Percentiles rank a stretch among this genome's conserved stretches.
phyloP scores from a whole-genome alignment of 2,113 vertebrate species.

The Bufo bufo region DNA sequence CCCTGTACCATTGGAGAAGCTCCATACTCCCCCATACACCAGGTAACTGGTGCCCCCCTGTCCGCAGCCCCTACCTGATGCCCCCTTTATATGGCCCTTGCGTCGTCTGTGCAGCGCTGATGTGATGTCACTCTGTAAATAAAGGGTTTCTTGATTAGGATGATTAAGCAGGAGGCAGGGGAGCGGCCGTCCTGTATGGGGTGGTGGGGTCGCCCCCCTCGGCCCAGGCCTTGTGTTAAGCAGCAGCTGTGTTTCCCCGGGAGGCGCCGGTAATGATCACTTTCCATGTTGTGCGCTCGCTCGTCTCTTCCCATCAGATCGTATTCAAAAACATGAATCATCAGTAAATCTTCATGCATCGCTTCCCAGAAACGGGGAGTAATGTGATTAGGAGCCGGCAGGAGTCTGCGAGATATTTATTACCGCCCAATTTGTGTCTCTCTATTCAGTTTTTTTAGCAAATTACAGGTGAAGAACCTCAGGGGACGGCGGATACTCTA shows the following conservation, averaged over 20 bases:
- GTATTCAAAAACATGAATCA: slow-evolving; percentile 28
- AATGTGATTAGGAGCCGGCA: slow-evolving; percentile 16
- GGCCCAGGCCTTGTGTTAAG: not conserved
- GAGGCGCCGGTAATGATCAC: not conserved
- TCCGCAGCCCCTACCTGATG: too few species aligned
- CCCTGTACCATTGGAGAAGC: too few species aligned
- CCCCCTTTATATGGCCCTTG: too few species aligned
- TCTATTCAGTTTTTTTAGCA: not conserved
- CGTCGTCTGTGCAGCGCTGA: too few species aligned
- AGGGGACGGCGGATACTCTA: not conserved
- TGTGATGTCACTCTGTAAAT: not conserved
- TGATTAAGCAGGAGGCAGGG: not conserved
- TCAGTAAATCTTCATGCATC: not conserved
- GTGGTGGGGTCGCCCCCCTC: not conserved
- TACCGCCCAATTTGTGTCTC: not conserved
- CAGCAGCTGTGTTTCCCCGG: slow-evolving; percentile 10
- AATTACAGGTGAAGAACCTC: slow-evolving; percentile 13
- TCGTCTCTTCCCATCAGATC: slow-evolving; percentile 31
- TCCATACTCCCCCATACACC: too few species aligned
- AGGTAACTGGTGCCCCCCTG: too few species aligned
- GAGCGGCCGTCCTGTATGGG: not conserved
- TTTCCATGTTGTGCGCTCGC: slow-evolving; percentile 6
- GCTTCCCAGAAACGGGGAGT: slow-evolving; percentile 14
- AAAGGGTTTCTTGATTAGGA: not conserved
- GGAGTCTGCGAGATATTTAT: not conserved